Base-by-base conservation (phyloP, 2,888 invertebrate species). In the Odontomyia ornata region DNA sequence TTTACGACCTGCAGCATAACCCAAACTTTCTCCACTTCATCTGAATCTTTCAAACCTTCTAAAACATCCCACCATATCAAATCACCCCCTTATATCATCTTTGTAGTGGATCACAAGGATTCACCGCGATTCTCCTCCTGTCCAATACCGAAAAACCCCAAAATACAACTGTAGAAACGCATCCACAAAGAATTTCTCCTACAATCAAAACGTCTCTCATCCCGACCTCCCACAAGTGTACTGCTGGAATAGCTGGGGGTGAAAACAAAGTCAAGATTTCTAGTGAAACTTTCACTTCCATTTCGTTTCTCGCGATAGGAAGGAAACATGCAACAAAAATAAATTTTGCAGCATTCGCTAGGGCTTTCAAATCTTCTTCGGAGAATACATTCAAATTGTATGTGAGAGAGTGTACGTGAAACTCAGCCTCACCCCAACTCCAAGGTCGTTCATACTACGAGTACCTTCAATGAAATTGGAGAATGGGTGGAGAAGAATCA, bases 211-310 rank as follows among this genome's bases (percentile, higher is more conserved):
- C 36, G 9, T 3, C 36, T n/a, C 36, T 36, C 36, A 36, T 36
- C 36, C 36, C 36, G 52, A 18, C 52, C 15, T 52, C 52, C 52
- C 18, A 52, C 18, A 52, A 13, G 18, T 52, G 15, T 52, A 15
- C 18, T 52, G 4, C 65, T 65, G 28, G 64, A 64, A 64, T n/a
- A 5, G n/a, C 28, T 0, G 13, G 18, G 27, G 47, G 15, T 5
- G 36, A 47, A 47, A 47, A 47, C n/a, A 65, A 64, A 67, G 47
- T 47, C 69, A 69, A 46, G 69, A 21, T 69, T 69, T 69, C 43
- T 25, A 21, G 11, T 43, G 25, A 30, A 69, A 69, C 69, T 69
- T 69, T 69, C 69, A 46, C 46, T 64, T 64, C 18, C 30, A 30
- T n/a, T 46, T 47, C 46, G 46, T 23, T 46, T 23, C 47, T n/a